Evolutionary conservation across 2,797 vertebrate genomes (phyloP), one percentile per base, ranked within the genome.

Genomic region (Acridotheres tristis): DNA sequence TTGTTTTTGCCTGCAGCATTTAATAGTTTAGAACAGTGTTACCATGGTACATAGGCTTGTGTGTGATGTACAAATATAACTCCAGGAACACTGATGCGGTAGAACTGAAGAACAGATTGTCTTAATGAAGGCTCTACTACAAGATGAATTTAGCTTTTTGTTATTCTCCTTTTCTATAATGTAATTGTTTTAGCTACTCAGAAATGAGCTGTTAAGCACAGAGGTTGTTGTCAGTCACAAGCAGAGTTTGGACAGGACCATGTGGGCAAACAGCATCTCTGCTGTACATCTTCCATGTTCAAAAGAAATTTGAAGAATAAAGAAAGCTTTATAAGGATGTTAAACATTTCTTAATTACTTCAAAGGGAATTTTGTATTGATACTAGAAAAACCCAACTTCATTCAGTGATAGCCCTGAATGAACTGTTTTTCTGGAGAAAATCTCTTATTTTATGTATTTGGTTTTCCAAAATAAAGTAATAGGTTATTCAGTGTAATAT

Each of bases 41-140:
- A n/a, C 8, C 0, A 0, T 23, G 11, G 20, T 59, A 23, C 2
- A 0, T 43, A 43, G 58, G 11, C 42, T 72, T 43, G 22, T 48
- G 25, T 36, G 13, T 26, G 53, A n/a, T 81, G 19, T 61, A 14
- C 17, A 73, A 19, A 21, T 10, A 1, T 11, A 76, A 67, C 20
- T 85, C 9, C 9, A 22, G 36, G 30, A 85, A 32, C n/a, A 18
- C 2, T 45, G 26, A 12, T 63, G 22, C 40, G 18, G 3, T 82
- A 50, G 53, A 89, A 79, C 25, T 59, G 40, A 71, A 63, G 23
- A 68, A 38, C 6, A 45, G 48, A 20, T 54, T 94, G 23, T 23
- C 32, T 51, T 89, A 58, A 55, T 15, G 15, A 59, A 59, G 55
- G 30, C 77, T 73, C 19, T 6, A 4, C 26, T 66, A 14, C 16